phyloP scores from a whole-genome alignment of 1,140 invertebrate species.

The Lerema accius region DNA sequence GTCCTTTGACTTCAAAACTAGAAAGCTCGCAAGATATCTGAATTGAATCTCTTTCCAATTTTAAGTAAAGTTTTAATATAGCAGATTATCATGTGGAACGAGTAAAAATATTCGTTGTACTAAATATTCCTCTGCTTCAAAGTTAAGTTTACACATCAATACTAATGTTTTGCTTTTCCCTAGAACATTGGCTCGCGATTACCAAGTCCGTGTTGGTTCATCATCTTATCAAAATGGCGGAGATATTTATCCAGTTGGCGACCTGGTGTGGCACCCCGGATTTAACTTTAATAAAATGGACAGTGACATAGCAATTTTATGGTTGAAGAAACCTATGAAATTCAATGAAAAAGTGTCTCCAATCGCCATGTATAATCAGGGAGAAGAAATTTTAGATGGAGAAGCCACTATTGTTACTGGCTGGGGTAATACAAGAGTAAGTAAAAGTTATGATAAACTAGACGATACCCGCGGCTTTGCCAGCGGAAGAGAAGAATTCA shows the following conservation, averaged over 20 bases:
- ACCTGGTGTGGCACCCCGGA: slow-evolving; percentile 54
- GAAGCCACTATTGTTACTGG: slow-evolving; percentile 64
- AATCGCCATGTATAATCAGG: slow-evolving; percentile 75
- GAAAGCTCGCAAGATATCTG: too few relatives aligned
- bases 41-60: too few relatives aligned
- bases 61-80: too few relatives aligned
- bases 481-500: too few relatives aligned
- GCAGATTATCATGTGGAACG: too few relatives aligned
- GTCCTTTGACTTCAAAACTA: too few relatives aligned
- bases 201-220: slow-evolving; percentile 63
- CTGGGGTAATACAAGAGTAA: slow-evolving; percentile 67
- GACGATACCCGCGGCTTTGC: too few relatives aligned
- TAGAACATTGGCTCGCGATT: slow-evolving; percentile 38
- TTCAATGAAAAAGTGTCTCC: slow-evolving; percentile 80
- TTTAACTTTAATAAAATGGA: slow-evolving; percentile 67
- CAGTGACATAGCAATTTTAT: slow-evolving; percentile 85
- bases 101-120: too few relatives aligned
- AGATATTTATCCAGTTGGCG: slow-evolving; percentile 53
- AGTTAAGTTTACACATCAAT: too few relatives aligned
- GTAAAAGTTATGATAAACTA: slow-evolving; percentile 34
- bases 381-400: slow-evolving; percentile 64
- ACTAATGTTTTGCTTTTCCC: too few relatives aligned
- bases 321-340: slow-evolving; percentile 80
- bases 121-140: too few relatives aligned
- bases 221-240: slow-evolving; percentile 63